Conservation (phyloP, 1,140 invertebrate genomes). For the Brachionus paranguensis region DNA sequence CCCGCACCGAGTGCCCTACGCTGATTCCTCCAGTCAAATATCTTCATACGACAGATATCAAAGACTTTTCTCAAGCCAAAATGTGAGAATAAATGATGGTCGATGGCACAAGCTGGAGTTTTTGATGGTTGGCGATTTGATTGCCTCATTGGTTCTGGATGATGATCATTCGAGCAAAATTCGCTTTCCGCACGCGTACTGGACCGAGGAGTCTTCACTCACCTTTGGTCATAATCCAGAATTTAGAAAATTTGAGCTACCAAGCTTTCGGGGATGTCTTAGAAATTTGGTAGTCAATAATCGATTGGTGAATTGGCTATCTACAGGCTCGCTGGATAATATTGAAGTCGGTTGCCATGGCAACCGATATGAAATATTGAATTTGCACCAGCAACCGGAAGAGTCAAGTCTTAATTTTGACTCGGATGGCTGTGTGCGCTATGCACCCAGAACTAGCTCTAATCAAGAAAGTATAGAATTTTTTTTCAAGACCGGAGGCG, state of each 20-base stretch:
- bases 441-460: neutral
- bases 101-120: constrained; percentile 35
- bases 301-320: constrained; percentile 22
- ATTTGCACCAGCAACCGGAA: too few species aligned
- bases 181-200: constrained; percentile 5
- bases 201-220: constrained; percentile 15
- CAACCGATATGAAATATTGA: neutral
- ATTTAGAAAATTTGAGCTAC: neutral
- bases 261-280: constrained; percentile 13
- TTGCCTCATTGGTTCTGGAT: constrained; percentile 21
- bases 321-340: neutral
- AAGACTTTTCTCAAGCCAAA: neutral
- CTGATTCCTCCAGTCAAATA: neutral
- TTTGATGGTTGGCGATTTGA: neutral
- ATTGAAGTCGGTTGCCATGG: constrained; percentile 22
- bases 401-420: neutral
- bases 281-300: constrained; percentile 38
- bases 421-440: constrained; percentile 3
- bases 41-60: constrained; percentile 10
- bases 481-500: constrained; percentile 20
- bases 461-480: constrained; percentile 4
- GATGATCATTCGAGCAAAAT: constrained; percentile 12
- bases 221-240: neutral
- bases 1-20: constrained; percentile 21
- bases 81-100: neutral